Evolutionary conservation across 2,888 invertebrate genomes (phyloP).

Genomic region (Melanostoma mellinum): DNA sequence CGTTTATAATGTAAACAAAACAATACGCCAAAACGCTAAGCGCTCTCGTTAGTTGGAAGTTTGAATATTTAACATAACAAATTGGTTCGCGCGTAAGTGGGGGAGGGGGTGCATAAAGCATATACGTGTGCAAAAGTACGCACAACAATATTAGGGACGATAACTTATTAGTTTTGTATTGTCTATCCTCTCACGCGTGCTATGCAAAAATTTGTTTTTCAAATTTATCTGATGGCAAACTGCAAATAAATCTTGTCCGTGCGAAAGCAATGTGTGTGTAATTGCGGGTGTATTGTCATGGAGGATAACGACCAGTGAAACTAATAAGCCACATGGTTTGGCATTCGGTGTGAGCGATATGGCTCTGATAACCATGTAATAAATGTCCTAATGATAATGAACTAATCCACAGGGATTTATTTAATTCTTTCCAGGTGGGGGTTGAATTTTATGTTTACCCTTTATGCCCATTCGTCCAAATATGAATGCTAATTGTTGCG

Average conservation of each 20-base stretch:
- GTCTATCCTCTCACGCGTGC: conserved; percentile 30
- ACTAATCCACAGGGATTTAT: conserved; percentile 55
- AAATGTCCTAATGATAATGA: conserved; percentile 58
- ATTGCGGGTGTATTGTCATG: conserved; percentile 32
- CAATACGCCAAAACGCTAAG: conserved; percentile 55
- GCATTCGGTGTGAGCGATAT: conserved; percentile 4
- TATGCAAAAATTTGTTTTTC: conserved; percentile 31
- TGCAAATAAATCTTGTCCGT: conserved; percentile 51
- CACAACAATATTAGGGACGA: not conserved
- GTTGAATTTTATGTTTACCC: not conserved
- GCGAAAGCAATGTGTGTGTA: conserved; percentile 29
- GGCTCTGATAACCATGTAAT: conserved; percentile 55
- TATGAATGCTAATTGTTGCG: conserved; percentile 54
- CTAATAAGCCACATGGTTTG: conserved; percentile 41
- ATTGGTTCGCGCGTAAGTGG: conserved; percentile 20
- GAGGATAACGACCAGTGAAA: conserved; percentile 49
- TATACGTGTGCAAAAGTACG: not conserved
- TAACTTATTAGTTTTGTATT: conserved; percentile 42
- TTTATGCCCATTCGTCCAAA: conserved; percentile 30
- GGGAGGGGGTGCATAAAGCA: not conserved
- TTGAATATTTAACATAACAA: conserved; percentile 47
- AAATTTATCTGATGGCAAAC: conserved; percentile 56
- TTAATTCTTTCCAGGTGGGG: not conserved
- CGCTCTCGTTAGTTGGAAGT: conserved; percentile 35
- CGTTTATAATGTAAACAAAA: conserved; percentile 46